These are phyloP conservation scores for Charaxes varanes DNA, from an alignment of 1,140 invertebrate species.

Conservation along the genomic window DNA sequence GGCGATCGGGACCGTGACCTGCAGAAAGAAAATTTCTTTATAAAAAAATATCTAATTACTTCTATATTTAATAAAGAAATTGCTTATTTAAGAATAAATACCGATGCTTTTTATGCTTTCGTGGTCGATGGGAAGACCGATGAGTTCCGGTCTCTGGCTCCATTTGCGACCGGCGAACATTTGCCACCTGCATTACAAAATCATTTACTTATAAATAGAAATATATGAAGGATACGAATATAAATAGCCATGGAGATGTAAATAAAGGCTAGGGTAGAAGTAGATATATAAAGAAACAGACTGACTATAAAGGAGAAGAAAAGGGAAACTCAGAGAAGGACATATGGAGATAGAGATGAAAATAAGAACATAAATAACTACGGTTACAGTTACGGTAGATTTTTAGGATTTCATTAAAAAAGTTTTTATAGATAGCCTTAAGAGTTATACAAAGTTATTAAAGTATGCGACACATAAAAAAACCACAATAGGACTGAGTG, in stretches of 20 bases:
- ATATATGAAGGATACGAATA: background rate
- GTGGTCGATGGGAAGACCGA: conserved; percentile 70
- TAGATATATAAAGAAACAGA: too few relatives aligned
- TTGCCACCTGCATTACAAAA: conserved; percentile 74
- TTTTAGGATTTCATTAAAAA: too few relatives aligned
- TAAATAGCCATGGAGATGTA: background rate
- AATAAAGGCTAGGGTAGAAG: too few relatives aligned
- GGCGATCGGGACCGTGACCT: conserved; percentile 82
- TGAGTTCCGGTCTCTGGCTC: conserved; percentile 64
- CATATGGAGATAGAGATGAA: too few relatives aligned
- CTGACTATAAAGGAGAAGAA: too few relatives aligned
- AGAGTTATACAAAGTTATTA: too few relatives aligned
- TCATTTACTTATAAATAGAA: conserved; percentile 6
- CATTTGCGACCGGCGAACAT: conserved; percentile 75
- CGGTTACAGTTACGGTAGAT: too few relatives aligned
- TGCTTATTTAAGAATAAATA: conserved; percentile 26
- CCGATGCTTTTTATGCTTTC: conserved; percentile 81
- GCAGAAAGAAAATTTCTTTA: conserved; percentile 14
- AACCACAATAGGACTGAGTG: too few relatives aligned
- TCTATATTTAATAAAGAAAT: background rate
- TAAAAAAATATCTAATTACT: background rate
- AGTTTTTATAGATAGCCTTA: too few relatives aligned
- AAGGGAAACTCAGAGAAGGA: too few relatives aligned
- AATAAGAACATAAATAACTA: too few relatives aligned
- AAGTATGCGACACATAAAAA: too few relatives aligned